Evolutionary conservation across 2,113 vertebrate genomes (phyloP).

Genomic region (Oryctolagus cuniculus): DNA sequence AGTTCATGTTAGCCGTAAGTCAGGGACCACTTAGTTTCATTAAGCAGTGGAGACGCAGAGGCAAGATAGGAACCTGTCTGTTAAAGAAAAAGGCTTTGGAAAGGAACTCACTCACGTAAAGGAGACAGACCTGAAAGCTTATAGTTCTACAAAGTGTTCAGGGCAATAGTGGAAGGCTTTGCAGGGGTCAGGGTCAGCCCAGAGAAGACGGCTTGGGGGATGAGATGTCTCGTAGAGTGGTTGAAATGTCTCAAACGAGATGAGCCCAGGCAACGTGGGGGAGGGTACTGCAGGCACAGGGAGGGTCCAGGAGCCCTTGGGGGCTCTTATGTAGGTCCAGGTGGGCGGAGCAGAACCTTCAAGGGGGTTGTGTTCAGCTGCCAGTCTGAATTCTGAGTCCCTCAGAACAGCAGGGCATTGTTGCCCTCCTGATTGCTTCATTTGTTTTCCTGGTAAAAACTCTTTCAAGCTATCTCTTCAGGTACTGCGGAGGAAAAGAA

Average conservation of each 20-base stretch:
- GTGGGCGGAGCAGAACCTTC: background rate
- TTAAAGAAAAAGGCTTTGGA: background rate
- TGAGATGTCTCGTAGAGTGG: background rate
- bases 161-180: background rate
- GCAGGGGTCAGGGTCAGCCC: background rate
- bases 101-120: background rate
- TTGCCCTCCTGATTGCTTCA: slow-evolving; percentile 65
- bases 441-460: slow-evolving; percentile 59
- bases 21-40: background rate
- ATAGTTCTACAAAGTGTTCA: background rate
- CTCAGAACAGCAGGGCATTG: slow-evolving; percentile 42
- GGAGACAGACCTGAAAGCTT: background rate
- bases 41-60: background rate
- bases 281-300: background rate
- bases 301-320: background rate
- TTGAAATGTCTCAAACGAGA: background rate
- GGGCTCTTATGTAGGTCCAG: background rate
- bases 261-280: background rate
- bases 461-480: slow-evolving; percentile 72
- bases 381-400: background rate
- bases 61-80: background rate
- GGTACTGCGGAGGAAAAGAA: slow-evolving; percentile 72
- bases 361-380: background rate
- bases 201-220: background rate
- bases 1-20: background rate